Evolutionary conservation across 2,113 vertebrate genomes (phyloP).

Genomic region (Chauna torquata): DNA sequence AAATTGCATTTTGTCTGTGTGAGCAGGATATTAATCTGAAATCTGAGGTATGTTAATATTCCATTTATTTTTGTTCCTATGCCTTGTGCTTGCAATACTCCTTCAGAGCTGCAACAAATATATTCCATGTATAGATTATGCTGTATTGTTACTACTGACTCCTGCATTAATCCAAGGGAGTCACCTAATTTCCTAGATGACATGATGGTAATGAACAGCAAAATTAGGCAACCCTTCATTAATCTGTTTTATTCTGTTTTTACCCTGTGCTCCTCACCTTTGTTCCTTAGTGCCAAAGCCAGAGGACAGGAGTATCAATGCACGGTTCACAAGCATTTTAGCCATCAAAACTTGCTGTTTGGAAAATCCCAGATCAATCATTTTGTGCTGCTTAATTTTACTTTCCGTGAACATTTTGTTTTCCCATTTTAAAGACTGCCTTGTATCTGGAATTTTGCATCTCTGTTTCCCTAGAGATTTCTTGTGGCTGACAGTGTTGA

Average conservation of each 20-base stretch:
- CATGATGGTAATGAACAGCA: not conserved
- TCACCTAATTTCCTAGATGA: not conserved
- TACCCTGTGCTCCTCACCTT: rapidly evolving
- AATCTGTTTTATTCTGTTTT: not conserved
- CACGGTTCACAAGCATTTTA: not conserved
- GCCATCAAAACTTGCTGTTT: not conserved
- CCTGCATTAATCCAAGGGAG: not conserved
- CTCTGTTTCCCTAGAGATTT: not conserved
- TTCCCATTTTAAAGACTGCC: not conserved
- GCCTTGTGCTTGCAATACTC: not conserved
- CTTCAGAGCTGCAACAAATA: not conserved
- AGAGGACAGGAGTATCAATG: not conserved
- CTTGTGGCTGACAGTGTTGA: not conserved
- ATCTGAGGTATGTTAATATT: not conserved
- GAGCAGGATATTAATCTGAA: not conserved
- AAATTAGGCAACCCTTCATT: not conserved
- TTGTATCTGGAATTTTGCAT: not conserved
- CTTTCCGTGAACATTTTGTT: not conserved
- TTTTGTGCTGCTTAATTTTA: not conserved
- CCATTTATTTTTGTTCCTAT: not conserved
- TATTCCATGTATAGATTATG: not conserved
- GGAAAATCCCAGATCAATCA: not conserved
- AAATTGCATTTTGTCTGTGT: not conserved
- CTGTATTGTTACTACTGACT: not conserved
- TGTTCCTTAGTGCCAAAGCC: not conserved